phyloP scores from a whole-genome alignment of 2,113 vertebrate species.

The Neodon shergylaensis region DNA sequence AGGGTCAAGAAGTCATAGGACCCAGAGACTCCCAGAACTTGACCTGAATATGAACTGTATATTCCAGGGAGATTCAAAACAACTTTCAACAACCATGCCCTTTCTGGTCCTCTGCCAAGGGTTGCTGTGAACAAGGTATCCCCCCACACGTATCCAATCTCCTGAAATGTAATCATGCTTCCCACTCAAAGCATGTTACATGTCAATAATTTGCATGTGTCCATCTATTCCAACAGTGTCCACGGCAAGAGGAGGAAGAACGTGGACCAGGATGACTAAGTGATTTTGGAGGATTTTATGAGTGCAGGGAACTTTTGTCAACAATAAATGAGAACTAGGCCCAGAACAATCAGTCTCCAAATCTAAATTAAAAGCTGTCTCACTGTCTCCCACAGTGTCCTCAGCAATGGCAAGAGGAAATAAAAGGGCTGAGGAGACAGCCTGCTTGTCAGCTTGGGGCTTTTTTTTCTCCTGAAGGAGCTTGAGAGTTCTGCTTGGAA shows the following conservation, averaged over 20 bases:
- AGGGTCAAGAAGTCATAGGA: background rate
- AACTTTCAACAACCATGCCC: fast-evolving
- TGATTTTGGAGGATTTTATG: background rate
- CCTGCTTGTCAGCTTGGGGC: conserved; percentile 45
- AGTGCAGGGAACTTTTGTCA: background rate
- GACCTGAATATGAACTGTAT: background rate
- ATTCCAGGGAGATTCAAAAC: background rate
- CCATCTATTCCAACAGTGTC: background rate
- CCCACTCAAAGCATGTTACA: background rate
- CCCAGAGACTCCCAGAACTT: background rate
- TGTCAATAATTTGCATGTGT: background rate
- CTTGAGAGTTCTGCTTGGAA: background rate
- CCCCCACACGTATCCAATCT: background rate
- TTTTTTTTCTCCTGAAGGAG: background rate
- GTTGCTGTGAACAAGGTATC: background rate
- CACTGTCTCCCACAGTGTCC: conserved; percentile 73
- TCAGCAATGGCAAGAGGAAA: conserved; percentile 72
- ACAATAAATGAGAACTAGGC: conserved; percentile 61
- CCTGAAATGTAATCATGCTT: background rate
- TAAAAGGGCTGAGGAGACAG: conserved; percentile 68
- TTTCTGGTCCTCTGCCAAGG: background rate
- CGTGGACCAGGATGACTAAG: conserved; percentile 60
- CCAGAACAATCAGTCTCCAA: conserved; percentile 64
- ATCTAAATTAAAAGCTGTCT: conserved; percentile 84
- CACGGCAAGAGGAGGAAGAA: background rate